Conservation (phyloP, 2,888 invertebrate species). For the Mesoligia furuncula region DNA sequence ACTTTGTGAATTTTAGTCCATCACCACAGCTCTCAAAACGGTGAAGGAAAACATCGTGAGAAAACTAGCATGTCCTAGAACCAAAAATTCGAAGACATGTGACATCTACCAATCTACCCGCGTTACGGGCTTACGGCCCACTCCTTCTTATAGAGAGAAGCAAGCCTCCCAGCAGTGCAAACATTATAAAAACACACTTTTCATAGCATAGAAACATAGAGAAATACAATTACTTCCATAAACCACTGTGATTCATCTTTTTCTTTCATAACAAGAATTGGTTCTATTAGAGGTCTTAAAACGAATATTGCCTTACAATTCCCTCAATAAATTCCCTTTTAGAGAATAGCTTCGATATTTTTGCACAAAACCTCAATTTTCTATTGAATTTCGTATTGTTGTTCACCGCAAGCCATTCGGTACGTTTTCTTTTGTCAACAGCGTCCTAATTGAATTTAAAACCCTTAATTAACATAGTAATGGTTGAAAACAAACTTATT, state of each 20-base stretch:
- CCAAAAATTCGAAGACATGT: too few relatives aligned
- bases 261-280: not conserved
- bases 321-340: not conserved
- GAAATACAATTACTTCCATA: not conserved
- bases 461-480: constrained; percentile 28
- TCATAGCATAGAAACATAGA: not conserved
- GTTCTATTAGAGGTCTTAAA: not conserved
- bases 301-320: not conserved
- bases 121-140: too few relatives aligned
- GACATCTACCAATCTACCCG: too few relatives aligned
- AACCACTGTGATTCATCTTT: not conserved
- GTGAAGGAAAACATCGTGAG: too few relatives aligned
- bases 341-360: constrained; percentile 9
- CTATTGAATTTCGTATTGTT: constrained; percentile 30
- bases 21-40: too few relatives aligned
- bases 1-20: too few relatives aligned
- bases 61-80: too few relatives aligned
- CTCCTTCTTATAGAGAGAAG: too few relatives aligned
- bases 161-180: too few relatives aligned
- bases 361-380: not conserved
- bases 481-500: constrained; percentile 34
- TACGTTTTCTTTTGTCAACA: constrained; percentile 24
- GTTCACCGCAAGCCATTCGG: not conserved
- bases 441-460: constrained; percentile 41
- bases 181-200: not conserved